Evolutionary conservation across 2,888 invertebrate species (phyloP).

Genomic region (Scaptomyza flava): DNA sequence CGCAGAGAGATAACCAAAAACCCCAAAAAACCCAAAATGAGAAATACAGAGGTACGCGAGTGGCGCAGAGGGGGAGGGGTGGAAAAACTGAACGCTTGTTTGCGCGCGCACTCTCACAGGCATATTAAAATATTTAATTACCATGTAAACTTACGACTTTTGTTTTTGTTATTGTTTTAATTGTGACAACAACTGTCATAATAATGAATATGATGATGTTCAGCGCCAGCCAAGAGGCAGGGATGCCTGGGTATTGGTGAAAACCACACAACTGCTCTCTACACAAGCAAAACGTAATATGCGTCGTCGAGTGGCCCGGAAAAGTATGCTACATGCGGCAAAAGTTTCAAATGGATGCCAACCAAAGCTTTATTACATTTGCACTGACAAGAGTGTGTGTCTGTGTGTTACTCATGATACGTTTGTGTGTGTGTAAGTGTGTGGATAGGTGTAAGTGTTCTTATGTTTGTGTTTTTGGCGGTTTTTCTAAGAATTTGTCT

Average conservation of each 20-base stretch:
- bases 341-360: constrained; percentile 58
- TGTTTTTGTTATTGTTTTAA: constrained; percentile 79
- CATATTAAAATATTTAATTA: constrained; percentile 82
- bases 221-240: constrained; percentile 38
- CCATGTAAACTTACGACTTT: constrained; percentile 81
- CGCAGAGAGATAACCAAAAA: constrained; percentile 49
- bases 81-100: background rate
- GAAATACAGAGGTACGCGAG: constrained; percentile 31
- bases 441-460: constrained; percentile 7
- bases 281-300: constrained; percentile 40
- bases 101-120: constrained; percentile 37
- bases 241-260: too few species aligned
- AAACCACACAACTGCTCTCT: constrained; percentile 15
- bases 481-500: constrained; percentile 72
- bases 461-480: constrained; percentile 49
- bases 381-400: constrained; percentile 13
- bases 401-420: constrained; percentile 55
- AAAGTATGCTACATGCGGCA: constrained; percentile 56
- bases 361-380: constrained; percentile 77
- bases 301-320: constrained; percentile 48
- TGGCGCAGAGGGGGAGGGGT: background rate
- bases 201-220: constrained; percentile 80
- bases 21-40: constrained; percentile 54
- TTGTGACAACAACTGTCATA: constrained; percentile 81
- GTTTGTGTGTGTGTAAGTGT: constrained; percentile 26